Base-by-base conservation (phyloP, 2,888 invertebrate genomes). In the Archips crataeganus region DNA sequence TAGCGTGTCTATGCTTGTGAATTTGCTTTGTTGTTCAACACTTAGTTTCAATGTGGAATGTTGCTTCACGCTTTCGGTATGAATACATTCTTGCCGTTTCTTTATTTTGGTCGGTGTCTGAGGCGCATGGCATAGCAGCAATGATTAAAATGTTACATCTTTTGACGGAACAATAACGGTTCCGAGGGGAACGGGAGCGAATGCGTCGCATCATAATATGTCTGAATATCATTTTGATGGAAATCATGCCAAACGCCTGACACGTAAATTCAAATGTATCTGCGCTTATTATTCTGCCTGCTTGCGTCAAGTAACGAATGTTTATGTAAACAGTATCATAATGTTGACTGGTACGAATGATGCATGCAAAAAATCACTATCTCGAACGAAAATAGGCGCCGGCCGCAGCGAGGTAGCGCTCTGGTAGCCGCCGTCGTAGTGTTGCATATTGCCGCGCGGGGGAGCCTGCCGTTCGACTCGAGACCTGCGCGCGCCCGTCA, bases 391-490 rank as follows among this genome's bases (percentile, higher is more conserved):
- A 70, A 70, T 70, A 62, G 39, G 6, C 36, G 65, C 68, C 63
- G 73, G 57, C 39, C 1, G 36, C 15, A 49, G 39, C 62, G 49
- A 42, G 11, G 45, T 23, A 23, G 23, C 23, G 23, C 42, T 8
- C 42, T 8, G 9, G 9, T 9, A 0, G 42, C 42, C 42, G 42
- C 42, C 9, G 42, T 6, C 42, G 42, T 42, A 42, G 42, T 42
- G 42, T 9, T 8, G 42, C 8, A 8, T 42, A 9, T 59, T 11
- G 79, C 79, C 78, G 70, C 80, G 81, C 80, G 79, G 81, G 81
- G 81, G 79, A 81, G 81, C 80, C 81, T 70, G 77, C 68, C 66
- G 69, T 64, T 69, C 67, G 75, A 57, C 45, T 61, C n/a, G 15
- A 61, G 66, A 68, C 70, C 49, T 51, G 71, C 42, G 66, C 61